Base-by-base conservation (phyloP, 2,888 invertebrate species). In the Drosophila falleni region DNA sequence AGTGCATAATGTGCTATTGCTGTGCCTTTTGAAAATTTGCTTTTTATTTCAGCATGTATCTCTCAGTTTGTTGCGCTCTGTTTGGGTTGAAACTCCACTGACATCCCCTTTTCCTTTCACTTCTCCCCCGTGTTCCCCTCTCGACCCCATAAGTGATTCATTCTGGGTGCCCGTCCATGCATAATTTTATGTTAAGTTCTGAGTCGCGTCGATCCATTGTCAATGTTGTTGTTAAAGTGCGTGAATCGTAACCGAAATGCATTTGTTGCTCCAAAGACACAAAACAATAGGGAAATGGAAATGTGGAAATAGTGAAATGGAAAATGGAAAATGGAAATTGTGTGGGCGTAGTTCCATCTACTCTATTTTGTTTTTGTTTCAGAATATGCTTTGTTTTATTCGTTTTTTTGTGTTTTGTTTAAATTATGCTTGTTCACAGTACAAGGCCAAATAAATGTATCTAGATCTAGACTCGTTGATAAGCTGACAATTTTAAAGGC, bases 161-260 rank as follows among this genome's bases (percentile, higher is more conserved):
- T 69, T 77, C 78, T 76, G 69, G 55, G 60, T 75, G 87, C 69
- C 69, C 87, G 89, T 68, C 80, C 89, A 89, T 83, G 82, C 87
- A 83, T 83, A 83, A 83, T 83, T 86, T 80, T 39, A 58, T 58
- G 58, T 58, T 58, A 66, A 83, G 63, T 53, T 53, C 56, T 50
- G 55, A 54, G 58, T 37, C 60, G 47, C 23, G 53, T 54, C 55
- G 33, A 31, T 23, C 80, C 47, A 77, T 81, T 87, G 73, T 79
- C 80, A 71, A 63, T 51, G 49, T 39, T 55, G 29, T 62, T 61
- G 61, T 42, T 35, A 35, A 33, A 67, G 60, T 79, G 76, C 71
- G 71, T 78, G 71, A 71, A 63, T 65, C 56, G 67, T 56, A 60
- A 39, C 67, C 59, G 53, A 83, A 67, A 63, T 75, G 74, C 68